A percentile compares a stretch with the other conserved stretches of the same genome.
Evolutionary conservation across 2,113 vertebrate species (phyloP).

Genomic region (Megaceryle maxima): DNA sequence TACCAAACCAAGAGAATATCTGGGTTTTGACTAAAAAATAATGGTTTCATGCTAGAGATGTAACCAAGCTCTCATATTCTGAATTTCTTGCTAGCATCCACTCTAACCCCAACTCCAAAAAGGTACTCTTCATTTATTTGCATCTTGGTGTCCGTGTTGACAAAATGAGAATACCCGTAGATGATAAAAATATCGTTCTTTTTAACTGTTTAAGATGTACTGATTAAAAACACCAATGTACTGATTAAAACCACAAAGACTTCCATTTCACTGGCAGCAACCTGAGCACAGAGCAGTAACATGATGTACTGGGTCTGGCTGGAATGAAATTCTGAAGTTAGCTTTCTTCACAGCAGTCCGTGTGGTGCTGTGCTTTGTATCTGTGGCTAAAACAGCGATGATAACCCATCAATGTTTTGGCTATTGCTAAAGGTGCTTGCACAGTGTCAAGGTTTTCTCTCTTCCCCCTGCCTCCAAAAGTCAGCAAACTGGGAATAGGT

Average conservation of each 20-base stretch:
- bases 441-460: not conserved
- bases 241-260: not conserved
- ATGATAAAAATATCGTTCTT: not conserved
- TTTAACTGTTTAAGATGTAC: not conserved
- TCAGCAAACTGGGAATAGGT: not conserved
- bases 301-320: not conserved
- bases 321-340: not conserved
- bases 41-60: not conserved
- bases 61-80: not conserved
- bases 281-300: not conserved
- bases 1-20: not conserved
- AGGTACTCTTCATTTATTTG: not conserved
- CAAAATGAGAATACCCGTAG: not conserved
- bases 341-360: not conserved
- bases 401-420: not conserved
- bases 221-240: not conserved
- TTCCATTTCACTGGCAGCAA: not conserved
- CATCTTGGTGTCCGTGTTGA: rapidly evolving
- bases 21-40: not conserved
- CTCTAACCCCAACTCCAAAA: not conserved
- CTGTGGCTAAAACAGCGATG: not conserved
- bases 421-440: not conserved
- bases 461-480: not conserved
- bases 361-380: not conserved
- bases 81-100: not conserved